These are phyloP conservation scores for Scaptomyza cyrtandrae DNA, from an alignment of 2,888 invertebrate genomes.

Conservation along the genomic window DNA sequence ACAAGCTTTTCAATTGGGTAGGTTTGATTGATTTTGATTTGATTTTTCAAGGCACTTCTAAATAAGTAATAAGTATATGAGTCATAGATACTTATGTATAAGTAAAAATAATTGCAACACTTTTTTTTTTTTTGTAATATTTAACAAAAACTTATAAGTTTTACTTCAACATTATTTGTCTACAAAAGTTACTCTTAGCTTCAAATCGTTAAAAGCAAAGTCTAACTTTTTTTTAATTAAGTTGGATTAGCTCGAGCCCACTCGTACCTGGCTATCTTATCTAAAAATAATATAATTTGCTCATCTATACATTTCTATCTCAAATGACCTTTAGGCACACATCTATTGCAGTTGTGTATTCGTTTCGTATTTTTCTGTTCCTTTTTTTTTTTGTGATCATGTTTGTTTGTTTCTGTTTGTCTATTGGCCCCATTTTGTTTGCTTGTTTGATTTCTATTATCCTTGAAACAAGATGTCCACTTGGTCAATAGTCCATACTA, in stretches of 20 bases:
- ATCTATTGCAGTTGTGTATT: slow-evolving; percentile 1
- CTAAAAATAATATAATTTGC: slow-evolving; percentile 2
- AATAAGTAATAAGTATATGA: too few relatives aligned
- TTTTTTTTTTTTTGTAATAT: too few relatives aligned
- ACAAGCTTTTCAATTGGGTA: neutral
- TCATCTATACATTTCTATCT: neutral
- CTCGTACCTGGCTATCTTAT: neutral
- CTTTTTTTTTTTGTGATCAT: neutral
- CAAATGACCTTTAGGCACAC: slow-evolving; percentile 6
- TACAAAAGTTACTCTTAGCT: too few relatives aligned
- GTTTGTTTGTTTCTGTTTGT: slow-evolving; percentile 4
- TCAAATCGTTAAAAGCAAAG: too few relatives aligned
- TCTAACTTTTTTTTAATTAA: too few relatives aligned
- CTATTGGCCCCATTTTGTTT: slow-evolving; percentile 47
- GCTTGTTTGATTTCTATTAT: slow-evolving; percentile 66
- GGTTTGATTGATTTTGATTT: neutral
- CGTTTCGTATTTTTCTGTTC: neutral
- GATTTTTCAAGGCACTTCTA: neutral
- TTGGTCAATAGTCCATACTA: slow-evolving; percentile 20
- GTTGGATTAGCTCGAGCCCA: too few relatives aligned
- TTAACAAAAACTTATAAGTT: too few relatives aligned
- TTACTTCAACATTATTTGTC: too few relatives aligned
- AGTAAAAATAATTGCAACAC: too few relatives aligned
- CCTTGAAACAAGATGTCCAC: slow-evolving; percentile 66
- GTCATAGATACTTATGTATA: too few relatives aligned